Evolutionary conservation across 2,113 vertebrate species (phyloP), one percentile per base, ranked within the genome.

Genomic region (Gavialis gangeticus): DNA sequence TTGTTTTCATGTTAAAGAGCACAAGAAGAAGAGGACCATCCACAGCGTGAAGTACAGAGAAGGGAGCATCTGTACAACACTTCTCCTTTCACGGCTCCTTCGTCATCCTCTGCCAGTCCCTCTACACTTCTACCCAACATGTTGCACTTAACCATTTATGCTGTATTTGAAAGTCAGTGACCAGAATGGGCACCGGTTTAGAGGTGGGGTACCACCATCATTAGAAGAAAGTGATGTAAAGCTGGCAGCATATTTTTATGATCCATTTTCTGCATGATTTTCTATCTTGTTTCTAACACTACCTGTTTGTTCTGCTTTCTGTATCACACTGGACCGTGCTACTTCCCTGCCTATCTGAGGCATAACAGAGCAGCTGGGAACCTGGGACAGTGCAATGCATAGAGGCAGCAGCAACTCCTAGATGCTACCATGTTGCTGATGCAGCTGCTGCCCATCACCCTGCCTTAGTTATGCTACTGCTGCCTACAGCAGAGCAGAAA

Each of bases 11-110:
- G 67, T 34, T 28, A 67, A n/a, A n/a, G 28, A n/a, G 28, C 28
- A 67, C 2, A 28, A 66, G 64, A 66, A 66, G 17, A n/a, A n/a
- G 30, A 67, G 14, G n/a, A 67, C n/a, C 64, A 37, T 19, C 10
- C 34, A 37, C 37, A 37, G 37, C 37, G 37, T 37, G 64, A 1
- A 0, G 21, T 55, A 27, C 56, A 16, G 30, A 69, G n/a, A 69
- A 10, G 4, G 54, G 25, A 9, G 21, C 0, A 46, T 3, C 4
- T 0, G 4, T 7, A n/a, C 19, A 25, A 3, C 6, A 46, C 16
- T 3, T 15, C 5, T 15, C 6, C 19, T 5, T 15, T 12, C 16
- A 46, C 66, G 37, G 37, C 37, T 37, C 37, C 37, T 37, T 37
- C 37, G 37, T 37, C 34, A 71, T 22, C 30, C 21, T 71, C 67